Percentiles rank a stretch among this genome's conserved stretches.
These are phyloP conservation scores for Coelopa frigida DNA, from an alignment of 1,140 invertebrate genomes.

Conservation along the genomic window DNA sequence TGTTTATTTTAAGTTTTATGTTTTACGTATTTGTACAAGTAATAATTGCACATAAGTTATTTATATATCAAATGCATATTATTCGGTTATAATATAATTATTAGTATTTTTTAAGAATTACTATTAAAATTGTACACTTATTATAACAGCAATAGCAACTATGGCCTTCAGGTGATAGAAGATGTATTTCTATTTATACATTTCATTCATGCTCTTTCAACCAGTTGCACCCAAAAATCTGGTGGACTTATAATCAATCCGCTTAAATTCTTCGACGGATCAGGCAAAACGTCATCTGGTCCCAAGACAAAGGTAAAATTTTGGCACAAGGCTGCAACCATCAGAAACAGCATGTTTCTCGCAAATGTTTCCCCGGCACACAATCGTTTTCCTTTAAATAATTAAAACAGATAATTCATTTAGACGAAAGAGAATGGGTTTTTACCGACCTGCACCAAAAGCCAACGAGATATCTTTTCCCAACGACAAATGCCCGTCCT, in stretches of 20 bases:
- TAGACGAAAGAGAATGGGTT: too few relatives aligned
- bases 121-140: too few relatives aligned
- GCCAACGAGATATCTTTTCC: slow-evolving; percentile 47
- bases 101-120: too few relatives aligned
- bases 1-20: too few relatives aligned
- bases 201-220: too few relatives aligned
- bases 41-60: too few relatives aligned
- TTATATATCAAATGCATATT: too few relatives aligned
- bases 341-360: slow-evolving; percentile 58
- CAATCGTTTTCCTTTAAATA: slow-evolving; percentile 54
- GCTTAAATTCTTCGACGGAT: slow-evolving; percentile 31
- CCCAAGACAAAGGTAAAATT: slow-evolving; percentile 50
- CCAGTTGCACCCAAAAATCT: slow-evolving; percentile 42
- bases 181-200: too few relatives aligned
- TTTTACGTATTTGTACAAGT: too few relatives aligned
- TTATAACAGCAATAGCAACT: too few relatives aligned
- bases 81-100: too few relatives aligned
- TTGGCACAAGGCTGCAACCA: slow-evolving; percentile 57
- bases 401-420: slow-evolving; percentile 11
- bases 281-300: slow-evolving; percentile 35
- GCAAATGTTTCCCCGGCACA: slow-evolving; percentile 70
- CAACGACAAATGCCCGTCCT: slow-evolving; percentile 25
- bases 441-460: slow-evolving; percentile 52
- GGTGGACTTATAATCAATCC: slow-evolving; percentile 39
- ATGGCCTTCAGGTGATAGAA: too few relatives aligned